Evolutionary conservation across 1,140 invertebrate species (phyloP).

Genomic region (Eufriesea mexicana): DNA sequence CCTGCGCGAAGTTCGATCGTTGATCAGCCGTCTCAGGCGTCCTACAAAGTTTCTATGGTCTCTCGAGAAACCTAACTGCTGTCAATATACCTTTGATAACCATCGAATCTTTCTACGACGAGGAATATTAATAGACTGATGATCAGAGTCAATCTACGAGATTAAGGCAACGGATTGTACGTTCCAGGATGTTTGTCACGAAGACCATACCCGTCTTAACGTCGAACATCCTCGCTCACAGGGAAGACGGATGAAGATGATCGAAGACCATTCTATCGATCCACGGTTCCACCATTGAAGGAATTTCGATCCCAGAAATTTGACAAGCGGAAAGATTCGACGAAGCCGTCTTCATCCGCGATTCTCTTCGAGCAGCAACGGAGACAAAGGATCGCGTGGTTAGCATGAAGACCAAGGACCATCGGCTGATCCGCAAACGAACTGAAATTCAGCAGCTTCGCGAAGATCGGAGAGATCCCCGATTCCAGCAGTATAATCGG

Average conservation of each 20-base stretch:
- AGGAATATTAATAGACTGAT: neutral
- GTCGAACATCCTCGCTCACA: neutral
- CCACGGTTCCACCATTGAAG: no score
- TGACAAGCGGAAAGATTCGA: neutral
- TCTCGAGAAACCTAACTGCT: neutral
- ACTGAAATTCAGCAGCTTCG: neutral
- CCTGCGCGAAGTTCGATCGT: neutral
- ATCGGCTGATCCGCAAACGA: no score
- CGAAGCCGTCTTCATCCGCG: neutral
- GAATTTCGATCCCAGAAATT: neutral
- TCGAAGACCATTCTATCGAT: neutral
- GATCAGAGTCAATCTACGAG: constrained; percentile 10
- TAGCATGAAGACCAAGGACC: neutral
- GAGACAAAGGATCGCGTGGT: neutral
- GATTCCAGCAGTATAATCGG: neutral
- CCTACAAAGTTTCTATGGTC: neutral
- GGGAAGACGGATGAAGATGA: neutral
- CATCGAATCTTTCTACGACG: neutral
- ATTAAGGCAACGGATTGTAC: neutral
- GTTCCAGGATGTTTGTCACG: no score
- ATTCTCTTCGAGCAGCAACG: neutral
- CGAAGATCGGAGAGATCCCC: neutral
- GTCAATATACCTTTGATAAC: neutral
- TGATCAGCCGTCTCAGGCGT: neutral
- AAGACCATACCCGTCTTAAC: no score